Evolutionary conservation across 2,113 vertebrate genomes (phyloP).

Genomic region (Delphinus delphis): DNA sequence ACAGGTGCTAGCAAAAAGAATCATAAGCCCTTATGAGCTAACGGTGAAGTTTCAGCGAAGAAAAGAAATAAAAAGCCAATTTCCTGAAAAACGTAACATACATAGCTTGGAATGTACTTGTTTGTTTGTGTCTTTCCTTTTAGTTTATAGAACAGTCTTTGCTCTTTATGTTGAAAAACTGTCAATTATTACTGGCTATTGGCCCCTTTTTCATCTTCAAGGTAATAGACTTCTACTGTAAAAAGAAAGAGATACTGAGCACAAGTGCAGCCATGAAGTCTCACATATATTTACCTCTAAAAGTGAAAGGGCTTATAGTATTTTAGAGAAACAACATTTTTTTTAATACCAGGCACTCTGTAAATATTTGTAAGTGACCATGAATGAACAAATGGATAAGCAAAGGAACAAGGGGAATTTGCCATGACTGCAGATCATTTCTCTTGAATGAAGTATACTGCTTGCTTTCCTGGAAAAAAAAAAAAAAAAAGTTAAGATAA

Average conservation of each 20-base stretch:
- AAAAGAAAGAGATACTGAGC: conserved; percentile 48
- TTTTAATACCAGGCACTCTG: conserved; percentile 19
- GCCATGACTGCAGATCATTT: conserved; percentile 67
- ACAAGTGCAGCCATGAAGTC: conserved; percentile 64
- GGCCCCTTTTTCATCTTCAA: conserved; percentile 64
- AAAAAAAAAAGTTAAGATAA: conserved; percentile 68
- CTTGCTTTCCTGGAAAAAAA: not conserved
- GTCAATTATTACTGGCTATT: conserved; percentile 34
- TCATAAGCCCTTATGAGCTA: conserved; percentile 46
- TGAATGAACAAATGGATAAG: conserved; percentile 42
- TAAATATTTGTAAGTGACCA: conserved; percentile 39
- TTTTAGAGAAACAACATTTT: conserved; percentile 61
- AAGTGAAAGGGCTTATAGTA: conserved; percentile 62
- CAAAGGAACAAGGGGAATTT: conserved; percentile 49
- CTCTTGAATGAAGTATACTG: conserved; percentile 63
- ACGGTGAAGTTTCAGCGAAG: conserved; percentile 45
- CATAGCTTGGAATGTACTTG: conserved; percentile 21
- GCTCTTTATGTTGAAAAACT: conserved; percentile 67
- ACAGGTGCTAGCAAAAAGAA: conserved; percentile 55
- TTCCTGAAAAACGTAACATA: conserved; percentile 58
- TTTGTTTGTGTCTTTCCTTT: conserved; percentile 55
- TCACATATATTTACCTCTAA: conserved; percentile 57
- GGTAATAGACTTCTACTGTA: conserved; percentile 70
- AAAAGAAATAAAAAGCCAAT: conserved; percentile 62
- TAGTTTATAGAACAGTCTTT: conserved; percentile 58